A percentile compares a stretch with the other conserved stretches of the same genome.
Evolutionary conservation across 2,888 invertebrate genomes (phyloP).

Genomic region (Amiota mariae): DNA sequence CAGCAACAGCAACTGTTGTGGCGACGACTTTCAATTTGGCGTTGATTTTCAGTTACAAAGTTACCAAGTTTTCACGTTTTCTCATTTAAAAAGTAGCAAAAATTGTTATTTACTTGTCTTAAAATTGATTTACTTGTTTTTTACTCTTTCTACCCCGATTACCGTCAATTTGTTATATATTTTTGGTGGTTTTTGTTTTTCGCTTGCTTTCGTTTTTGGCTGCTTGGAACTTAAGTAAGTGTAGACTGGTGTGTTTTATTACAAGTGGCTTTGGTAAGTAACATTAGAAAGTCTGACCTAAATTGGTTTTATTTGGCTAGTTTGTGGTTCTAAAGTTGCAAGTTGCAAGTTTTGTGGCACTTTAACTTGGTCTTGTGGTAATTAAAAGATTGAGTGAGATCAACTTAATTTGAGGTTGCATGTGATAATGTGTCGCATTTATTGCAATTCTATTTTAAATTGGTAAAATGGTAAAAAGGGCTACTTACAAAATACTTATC

Average conservation of each 20-base stretch:
- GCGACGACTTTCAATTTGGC: conserved; percentile 3
- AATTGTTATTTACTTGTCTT: conserved; percentile 20
- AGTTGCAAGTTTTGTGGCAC: no score
- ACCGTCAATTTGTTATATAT: no score
- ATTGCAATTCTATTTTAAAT: neutral
- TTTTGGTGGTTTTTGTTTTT: neutral
- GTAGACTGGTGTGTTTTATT: neutral
- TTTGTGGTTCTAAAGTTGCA: no score
- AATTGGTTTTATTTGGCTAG: neutral
- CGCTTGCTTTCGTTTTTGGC: conserved; percentile 13
- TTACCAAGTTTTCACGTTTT: conserved; percentile 31
- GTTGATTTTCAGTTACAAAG: neutral
- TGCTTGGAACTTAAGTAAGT: neutral
- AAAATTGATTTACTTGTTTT: conserved; percentile 32
- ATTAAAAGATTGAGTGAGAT: no score
- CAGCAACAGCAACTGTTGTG: neutral
- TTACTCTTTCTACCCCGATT: no score
- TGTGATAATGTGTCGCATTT: no score
- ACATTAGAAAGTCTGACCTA: conserved; percentile 27
- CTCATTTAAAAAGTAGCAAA: conserved; percentile 36
- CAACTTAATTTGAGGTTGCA: no score
- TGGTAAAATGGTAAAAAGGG: no score
- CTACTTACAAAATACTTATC: no score
- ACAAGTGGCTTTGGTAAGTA: neutral
- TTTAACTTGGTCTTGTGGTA: no score